Percentiles rank a stretch among this genome's conserved stretches.
Conservation (phyloP, 2,888 invertebrate genomes). For the Bedellia somnulentella region DNA sequence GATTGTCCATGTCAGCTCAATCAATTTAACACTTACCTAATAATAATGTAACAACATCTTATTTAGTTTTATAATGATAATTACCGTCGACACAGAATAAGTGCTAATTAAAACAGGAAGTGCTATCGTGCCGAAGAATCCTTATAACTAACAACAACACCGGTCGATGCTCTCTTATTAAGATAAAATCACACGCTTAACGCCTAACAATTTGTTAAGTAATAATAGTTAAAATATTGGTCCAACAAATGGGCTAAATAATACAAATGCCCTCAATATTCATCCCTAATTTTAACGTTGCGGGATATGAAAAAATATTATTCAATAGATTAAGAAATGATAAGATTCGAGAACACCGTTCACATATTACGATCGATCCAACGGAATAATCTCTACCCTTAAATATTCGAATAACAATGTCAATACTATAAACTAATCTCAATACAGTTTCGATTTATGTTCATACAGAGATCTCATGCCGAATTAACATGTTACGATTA, state of each 20-base stretch:
- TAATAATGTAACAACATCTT: constrained; percentile 61
- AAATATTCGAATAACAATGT: constrained; percentile 57
- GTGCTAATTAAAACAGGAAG: constrained; percentile 63
- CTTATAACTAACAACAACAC: constrained; percentile 60
- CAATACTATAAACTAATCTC: constrained; percentile 59
- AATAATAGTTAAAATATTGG: constrained; percentile 63
- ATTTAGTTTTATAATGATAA: constrained; percentile 54
- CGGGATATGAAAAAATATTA: constrained; percentile 62
- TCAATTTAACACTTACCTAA: constrained; percentile 61
- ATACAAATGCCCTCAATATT: constrained; percentile 62
- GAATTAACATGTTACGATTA: constrained; percentile 31
- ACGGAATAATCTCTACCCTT: constrained; percentile 53
- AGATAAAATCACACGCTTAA: constrained; percentile 61
- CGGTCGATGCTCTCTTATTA: constrained; percentile 59
- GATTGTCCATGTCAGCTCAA: constrained; percentile 58
- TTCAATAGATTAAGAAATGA: constrained; percentile 60
- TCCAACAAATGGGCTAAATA: constrained; percentile 63
- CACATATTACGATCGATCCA: constrained; percentile 39
- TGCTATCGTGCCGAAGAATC: constrained; percentile 60
- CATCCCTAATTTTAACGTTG: constrained; percentile 60
- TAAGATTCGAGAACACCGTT: constrained; percentile 53
- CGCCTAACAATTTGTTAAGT: constrained; percentile 61
- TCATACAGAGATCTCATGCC: constrained; percentile 45
- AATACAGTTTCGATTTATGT: constrained; percentile 55
- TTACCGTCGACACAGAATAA: constrained; percentile 60